Evolutionary conservation across 2,113 vertebrate genomes (phyloP).

Genomic region (Heterochromis multidens): DNA sequence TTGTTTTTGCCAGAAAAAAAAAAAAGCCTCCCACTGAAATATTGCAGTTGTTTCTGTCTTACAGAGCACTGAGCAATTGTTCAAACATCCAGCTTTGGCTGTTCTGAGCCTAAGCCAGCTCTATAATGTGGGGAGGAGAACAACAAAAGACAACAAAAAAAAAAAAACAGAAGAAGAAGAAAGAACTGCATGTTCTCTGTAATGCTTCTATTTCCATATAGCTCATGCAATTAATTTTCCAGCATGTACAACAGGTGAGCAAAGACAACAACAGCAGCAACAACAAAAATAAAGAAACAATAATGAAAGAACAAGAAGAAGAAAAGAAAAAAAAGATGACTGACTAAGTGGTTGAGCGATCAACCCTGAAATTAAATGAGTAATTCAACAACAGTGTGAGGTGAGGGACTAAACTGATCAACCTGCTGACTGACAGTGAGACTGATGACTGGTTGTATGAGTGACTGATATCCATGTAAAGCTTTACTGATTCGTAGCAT

Average conservation of each 20-base stretch:
- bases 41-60: not conserved
- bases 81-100: not conserved
- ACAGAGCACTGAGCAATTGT: not conserved
- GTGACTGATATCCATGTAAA: slow-evolving; percentile 42
- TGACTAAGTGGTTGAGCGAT: not conserved
- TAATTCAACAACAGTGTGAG: slow-evolving; percentile 1
- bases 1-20: not conserved
- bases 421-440: slow-evolving; percentile 29
- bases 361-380: slow-evolving; percentile 21
- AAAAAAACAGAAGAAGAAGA: not conserved
- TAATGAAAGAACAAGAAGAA: not conserved
- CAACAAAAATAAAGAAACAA: not conserved
- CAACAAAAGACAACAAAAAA: not conserved
- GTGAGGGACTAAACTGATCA: not conserved
- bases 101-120: not conserved
- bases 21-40: not conserved
- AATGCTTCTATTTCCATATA: not conserved
- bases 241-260: not conserved
- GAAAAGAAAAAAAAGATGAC: not conserved
- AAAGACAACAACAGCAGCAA: not conserved
- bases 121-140: not conserved
- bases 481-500: slow-evolving; percentile 36
- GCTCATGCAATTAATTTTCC: not conserved
- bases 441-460: slow-evolving; percentile 42
- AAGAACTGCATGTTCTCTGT: not conserved